Percentiles rank a stretch among this genome's conserved stretches.
Conservation (phyloP, 35 echinoderm and acorn worm species). For the Strongylocentrotus purpuratus region DNA sequence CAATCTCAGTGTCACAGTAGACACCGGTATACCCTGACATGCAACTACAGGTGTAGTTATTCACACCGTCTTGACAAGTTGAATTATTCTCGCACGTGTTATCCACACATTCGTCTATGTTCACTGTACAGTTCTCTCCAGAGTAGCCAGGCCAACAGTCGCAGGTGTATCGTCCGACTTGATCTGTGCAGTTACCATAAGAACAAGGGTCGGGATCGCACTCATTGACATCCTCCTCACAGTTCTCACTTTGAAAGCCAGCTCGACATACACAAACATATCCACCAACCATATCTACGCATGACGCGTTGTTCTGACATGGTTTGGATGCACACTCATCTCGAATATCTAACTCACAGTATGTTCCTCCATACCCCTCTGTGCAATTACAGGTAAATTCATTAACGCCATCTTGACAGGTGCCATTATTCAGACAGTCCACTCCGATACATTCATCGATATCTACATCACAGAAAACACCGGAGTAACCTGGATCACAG, state of each 20-base stretch:
- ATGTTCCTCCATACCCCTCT: not conserved
- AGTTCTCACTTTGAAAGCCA: slow-evolving; percentile 8
- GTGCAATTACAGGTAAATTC: not conserved
- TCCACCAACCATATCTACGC: slow-evolving; percentile 1
- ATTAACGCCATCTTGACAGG: slow-evolving; percentile 9
- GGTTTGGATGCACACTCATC: slow-evolving; percentile 27
- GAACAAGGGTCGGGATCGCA: slow-evolving; percentile 50
- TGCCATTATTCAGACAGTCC: slow-evolving; percentile 33
- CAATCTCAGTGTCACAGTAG: slow-evolving; percentile 42
- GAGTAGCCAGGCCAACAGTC: slow-evolving; percentile 40
- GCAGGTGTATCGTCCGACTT: slow-evolving; percentile 26
- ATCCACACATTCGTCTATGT: slow-evolving; percentile 52
- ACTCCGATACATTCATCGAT: slow-evolving; percentile 46
- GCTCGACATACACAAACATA: slow-evolving; percentile 9
- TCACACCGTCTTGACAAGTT: slow-evolving; percentile 48
- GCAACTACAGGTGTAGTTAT: slow-evolving; percentile 52
- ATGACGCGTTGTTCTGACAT: slow-evolving; percentile 37
- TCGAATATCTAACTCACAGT: not conserved
- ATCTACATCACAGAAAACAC: slow-evolving; percentile 29
- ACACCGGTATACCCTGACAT: slow-evolving; percentile 22
- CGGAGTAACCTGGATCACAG: slow-evolving; percentile 59
- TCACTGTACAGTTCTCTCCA: slow-evolving; percentile 42
- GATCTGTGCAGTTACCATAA: slow-evolving; percentile 53
- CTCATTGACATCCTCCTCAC: slow-evolving; percentile 50
- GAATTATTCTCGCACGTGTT: not conserved